Percentiles rank a stretch among this genome's conserved stretches.
These are phyloP conservation scores for Clarias batrachus DNA, from an alignment of 2,113 vertebrate species.

Conservation along the genomic window DNA sequence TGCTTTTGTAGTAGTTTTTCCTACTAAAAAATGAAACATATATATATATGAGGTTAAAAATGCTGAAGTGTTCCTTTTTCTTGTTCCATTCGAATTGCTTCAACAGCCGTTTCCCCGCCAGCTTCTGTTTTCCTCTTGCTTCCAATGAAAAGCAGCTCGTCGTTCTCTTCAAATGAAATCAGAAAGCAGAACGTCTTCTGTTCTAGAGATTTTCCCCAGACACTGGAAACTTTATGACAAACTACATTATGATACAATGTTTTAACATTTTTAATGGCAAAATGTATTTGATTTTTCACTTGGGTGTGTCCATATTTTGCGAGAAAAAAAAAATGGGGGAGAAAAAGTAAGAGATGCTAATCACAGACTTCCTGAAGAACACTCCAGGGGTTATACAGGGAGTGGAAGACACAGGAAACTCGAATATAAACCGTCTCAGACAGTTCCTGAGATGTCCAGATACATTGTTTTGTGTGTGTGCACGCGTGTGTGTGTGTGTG, in stretches of 20 bases:
- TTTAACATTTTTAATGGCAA: not conserved
- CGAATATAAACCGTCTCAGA: conserved; percentile 61
- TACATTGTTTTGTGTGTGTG: conserved; percentile 25
- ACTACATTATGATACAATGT: not conserved
- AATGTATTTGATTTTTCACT: not conserved
- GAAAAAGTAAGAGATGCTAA: conserved; percentile 58
- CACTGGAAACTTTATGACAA: not conserved
- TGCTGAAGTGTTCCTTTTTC: not conserved
- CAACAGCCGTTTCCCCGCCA: not conserved
- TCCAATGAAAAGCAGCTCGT: not conserved
- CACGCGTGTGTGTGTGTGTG: conserved; percentile 34
- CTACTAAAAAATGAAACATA: too few relatives aligned
- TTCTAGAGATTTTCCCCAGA: not conserved
- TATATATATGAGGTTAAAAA: not conserved
- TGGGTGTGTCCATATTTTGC: not conserved
- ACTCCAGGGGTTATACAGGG: conserved; percentile 48
- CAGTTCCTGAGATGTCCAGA: conserved; percentile 55
- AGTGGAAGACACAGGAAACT: conserved; percentile 64
- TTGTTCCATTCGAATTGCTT: not conserved
- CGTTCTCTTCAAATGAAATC: not conserved
- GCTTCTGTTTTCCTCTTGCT: not conserved
- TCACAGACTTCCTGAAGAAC: conserved; percentile 70
- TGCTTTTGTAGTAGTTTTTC: too few relatives aligned
- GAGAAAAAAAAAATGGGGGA: conserved; percentile 16
- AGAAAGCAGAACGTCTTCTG: not conserved